Conservation (phyloP, 2,113 vertebrate species). For the Atractosteus spatula region DNA sequence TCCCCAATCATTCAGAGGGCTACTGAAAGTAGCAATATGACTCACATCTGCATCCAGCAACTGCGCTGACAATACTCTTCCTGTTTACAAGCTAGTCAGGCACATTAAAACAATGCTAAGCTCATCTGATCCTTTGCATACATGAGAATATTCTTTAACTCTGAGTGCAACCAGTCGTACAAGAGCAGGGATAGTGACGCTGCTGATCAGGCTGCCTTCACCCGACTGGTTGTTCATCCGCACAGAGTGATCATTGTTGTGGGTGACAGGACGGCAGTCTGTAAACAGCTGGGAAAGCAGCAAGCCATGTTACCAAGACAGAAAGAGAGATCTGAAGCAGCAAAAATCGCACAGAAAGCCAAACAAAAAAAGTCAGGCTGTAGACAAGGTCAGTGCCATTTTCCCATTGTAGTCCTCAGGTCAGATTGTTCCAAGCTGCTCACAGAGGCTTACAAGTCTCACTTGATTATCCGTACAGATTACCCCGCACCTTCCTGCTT, state of each 20-base stretch:
- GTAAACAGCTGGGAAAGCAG: conserved; percentile 47
- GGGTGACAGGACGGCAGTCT: conserved; percentile 36
- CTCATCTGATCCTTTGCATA: conserved; percentile 7
- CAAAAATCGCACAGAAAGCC: background rate
- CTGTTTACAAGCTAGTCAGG: conserved; percentile 9
- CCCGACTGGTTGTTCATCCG: conserved; percentile 42
- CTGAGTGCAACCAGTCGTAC: conserved; percentile 21
- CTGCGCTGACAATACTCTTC: conserved; percentile 35
- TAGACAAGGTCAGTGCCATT: conserved; percentile 59
- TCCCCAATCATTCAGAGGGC: conserved; percentile 36
- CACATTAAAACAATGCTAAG: conserved; percentile 7
- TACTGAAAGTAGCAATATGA: conserved; percentile 41
- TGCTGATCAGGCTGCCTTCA: conserved; percentile 50
- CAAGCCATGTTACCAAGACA: conserved; percentile 40
- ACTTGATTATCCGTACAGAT: background rate
- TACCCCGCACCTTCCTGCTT: background rate
- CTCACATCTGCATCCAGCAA: conserved; percentile 27
- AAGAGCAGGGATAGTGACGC: conserved; percentile 37
- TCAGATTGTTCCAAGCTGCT: background rate
- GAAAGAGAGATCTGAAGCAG: conserved; percentile 25
- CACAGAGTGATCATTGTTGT: conserved; percentile 52
- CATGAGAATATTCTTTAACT: background rate
- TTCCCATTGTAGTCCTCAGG: background rate
- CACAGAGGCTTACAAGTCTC: background rate
- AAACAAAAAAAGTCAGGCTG: conserved; percentile 15